Percentiles rank a stretch among this genome's conserved stretches.
phyloP scores from a whole-genome alignment of 2,797 vertebrate genomes.

The Hypotaenidia okinawae region DNA sequence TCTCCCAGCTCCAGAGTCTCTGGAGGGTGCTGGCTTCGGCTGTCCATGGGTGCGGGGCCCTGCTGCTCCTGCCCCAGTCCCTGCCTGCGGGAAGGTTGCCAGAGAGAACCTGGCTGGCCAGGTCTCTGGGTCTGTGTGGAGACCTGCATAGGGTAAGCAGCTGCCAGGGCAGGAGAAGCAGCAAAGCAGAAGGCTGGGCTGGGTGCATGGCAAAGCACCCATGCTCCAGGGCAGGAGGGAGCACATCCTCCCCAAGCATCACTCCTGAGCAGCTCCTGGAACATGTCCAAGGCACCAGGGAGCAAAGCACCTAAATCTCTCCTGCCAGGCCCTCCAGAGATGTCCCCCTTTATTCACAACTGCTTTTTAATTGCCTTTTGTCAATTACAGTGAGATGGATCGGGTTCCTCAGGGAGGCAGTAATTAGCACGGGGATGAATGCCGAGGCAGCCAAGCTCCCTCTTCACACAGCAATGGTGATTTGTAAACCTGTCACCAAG shows the following conservation, averaged over 20 bases:
- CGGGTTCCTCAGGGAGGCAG: slow-evolving; percentile 53
- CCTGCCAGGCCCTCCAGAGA: slow-evolving; percentile 27
- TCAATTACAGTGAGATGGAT: slow-evolving; percentile 66
- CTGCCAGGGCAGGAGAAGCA: not conserved
- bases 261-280: not conserved
- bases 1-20: not conserved
- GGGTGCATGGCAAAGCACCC: rapidly evolving
- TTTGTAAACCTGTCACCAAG: slow-evolving; percentile 67
- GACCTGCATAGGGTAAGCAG: rapidly evolving
- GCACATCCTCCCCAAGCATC: rapidly evolving
- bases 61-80: not conserved
- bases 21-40: not conserved
- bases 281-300: not conserved
- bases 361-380: slow-evolving; percentile 70
- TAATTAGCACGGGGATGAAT: slow-evolving; percentile 55
- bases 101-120: rapidly evolving
- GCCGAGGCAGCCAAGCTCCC: slow-evolving; percentile 54
- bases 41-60: rapidly evolving
- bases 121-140: not conserved
- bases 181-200: not conserved
- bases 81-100: not conserved
- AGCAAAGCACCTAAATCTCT: slow-evolving; percentile 50
- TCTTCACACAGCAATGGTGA: slow-evolving; percentile 36
- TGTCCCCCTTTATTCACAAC: slow-evolving; percentile 65
- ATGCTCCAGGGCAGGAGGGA: rapidly evolving